phyloP scores from a whole-genome alignment of 2,113 vertebrate genomes.

The Indicator maculatus region DNA sequence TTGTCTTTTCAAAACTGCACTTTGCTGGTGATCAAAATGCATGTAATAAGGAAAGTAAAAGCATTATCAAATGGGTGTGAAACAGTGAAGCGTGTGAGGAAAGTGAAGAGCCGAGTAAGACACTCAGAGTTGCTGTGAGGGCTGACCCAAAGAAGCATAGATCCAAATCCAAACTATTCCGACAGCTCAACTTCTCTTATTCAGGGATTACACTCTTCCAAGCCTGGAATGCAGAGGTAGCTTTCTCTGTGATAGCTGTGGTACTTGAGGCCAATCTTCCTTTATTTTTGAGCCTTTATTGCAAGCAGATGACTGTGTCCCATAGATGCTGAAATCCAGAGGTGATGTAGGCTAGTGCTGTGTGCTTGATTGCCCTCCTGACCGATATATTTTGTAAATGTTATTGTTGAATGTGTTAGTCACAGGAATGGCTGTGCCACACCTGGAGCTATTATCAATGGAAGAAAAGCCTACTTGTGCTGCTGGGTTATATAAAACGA shows the following conservation, averaged over 20 bases:
- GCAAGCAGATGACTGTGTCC: not conserved
- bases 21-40: not conserved
- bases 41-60: not conserved
- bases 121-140: not conserved
- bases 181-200: not conserved
- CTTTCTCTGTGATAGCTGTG: not conserved
- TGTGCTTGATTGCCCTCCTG: constrained; percentile 38
- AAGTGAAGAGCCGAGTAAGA: not conserved
- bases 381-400: constrained; percentile 54
- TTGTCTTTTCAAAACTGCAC: not conserved
- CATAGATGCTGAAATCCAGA: not conserved
- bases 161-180: not conserved
- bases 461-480: constrained; percentile 34
- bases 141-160: not conserved
- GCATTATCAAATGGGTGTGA: not conserved
- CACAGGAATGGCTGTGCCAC: constrained; percentile 25
- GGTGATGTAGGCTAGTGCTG: not conserved
- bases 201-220: not conserved
- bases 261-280: not conserved
- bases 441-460: constrained; percentile 33
- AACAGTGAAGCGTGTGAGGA: not conserved
- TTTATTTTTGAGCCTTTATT: not conserved
- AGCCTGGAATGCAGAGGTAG: not conserved
- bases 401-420: constrained; percentile 49
- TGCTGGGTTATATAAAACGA: constrained; percentile 40